Conservation (phyloP, 1,140 invertebrate genomes). For the Epicauta chinensis region DNA sequence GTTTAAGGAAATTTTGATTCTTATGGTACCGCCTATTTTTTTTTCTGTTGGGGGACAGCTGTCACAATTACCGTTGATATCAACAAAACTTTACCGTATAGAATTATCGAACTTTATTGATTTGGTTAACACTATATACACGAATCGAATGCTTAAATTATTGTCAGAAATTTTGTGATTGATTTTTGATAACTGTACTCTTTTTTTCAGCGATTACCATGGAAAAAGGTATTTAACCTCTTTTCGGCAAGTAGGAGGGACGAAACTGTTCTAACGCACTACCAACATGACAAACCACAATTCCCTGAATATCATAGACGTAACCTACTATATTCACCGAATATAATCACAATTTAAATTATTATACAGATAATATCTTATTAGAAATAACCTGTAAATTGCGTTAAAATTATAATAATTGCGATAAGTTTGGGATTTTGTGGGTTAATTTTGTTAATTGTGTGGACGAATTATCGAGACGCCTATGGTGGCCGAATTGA, state of each 20-base stretch:
- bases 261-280: conserved; percentile 15
- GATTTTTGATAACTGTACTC: not conserved
- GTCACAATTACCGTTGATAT: not conserved
- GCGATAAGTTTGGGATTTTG: no score
- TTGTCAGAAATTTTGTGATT: not conserved
- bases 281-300: conserved; percentile 3
- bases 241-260: conserved; percentile 38
- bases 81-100: not conserved
- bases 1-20: conserved; percentile 4
- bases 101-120: not conserved
- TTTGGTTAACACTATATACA: no score
- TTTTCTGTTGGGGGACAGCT: conserved; percentile 1
- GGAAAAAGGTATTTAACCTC: conserved; percentile 35
- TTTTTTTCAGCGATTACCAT: conserved; percentile 5
- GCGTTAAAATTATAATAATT: no score
- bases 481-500: no score
- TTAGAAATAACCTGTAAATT: no score
- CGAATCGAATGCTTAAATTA: not conserved
- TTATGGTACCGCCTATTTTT: conserved; percentile 16
- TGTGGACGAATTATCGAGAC: no score
- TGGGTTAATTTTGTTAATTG: no score
- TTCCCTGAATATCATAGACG: not conserved
- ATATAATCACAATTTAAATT: no score
- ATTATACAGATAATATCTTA: no score
- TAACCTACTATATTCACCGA: no score